Base-by-base conservation (phyloP, 2,797 vertebrate species). In the Lateolabrax maculatus region DNA sequence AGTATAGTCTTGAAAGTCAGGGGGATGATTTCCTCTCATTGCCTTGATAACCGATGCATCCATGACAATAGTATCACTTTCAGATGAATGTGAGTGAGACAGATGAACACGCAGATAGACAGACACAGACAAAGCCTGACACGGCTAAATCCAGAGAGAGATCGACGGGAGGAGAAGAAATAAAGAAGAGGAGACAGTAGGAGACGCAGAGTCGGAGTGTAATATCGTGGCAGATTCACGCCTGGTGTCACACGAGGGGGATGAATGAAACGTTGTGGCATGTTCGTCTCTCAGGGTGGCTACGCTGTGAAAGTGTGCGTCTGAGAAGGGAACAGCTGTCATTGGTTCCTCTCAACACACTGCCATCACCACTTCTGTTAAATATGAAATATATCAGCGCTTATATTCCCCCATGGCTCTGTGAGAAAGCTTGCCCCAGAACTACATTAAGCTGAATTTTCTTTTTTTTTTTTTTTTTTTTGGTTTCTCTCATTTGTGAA, bases 361-460 rank as follows among this genome's bases (percentile, higher is more conserved):
- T 91, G 89, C 87, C 87, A 80, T 89, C 87, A 80, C 82, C 83
- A 67, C 88, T 90, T 83, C 53, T 86, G 87, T 90, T 91, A 87
- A 89, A 91, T 89, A 89, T 89, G 82, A 93, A 87, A 89, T 71
- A 68, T 81, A 87, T 80, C 86, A 83, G 72, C 19, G 21, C 75
- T 82, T 76, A 63, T 84, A 76, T 84, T 74, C 83, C 85, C 75
- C 23, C 68, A 46, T 12, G 79, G 68, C 72, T 70, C 64, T 25
- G 43, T 13, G 60, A 79, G 77, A 67, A 76, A 19, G n/a, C 63
- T 57, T 21, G 46, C 46, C 77, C 71, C 75, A 73, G 64, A 84
- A 73, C 86, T 66, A 46, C 67, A 60, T 61, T 62, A 75, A 74
- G 75, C 51, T 52, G 56, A 37, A 41, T 72, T 83, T 49, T 41